Conservation (phyloP, 1,140 invertebrate genomes). For the Magallana gigas region DNA sequence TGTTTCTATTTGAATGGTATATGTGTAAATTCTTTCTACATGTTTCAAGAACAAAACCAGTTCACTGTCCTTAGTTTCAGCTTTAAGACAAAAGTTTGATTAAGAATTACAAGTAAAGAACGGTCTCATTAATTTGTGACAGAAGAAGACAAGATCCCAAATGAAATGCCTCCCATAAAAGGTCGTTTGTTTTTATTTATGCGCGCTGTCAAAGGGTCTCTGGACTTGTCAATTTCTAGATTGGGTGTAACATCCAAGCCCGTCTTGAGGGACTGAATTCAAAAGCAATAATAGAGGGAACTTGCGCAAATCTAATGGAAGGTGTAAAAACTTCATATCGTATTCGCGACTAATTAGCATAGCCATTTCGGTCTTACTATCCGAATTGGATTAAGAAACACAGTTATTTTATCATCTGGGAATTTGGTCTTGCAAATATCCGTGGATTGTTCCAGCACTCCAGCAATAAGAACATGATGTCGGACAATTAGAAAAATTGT, state of each 20-base stretch:
- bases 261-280: slow-evolving; percentile 9
- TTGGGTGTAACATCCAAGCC: slow-evolving; percentile 30
- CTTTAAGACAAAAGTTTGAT: no score
- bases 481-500: slow-evolving; percentile 38
- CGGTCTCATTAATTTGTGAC: not conserved
- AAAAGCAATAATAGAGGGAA: slow-evolving; percentile 15
- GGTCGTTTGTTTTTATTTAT: slow-evolving; percentile 38
- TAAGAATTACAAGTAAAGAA: not conserved
- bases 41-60: no score
- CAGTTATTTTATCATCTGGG: slow-evolving; percentile 24
- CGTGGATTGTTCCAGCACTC: not conserved
- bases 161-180: slow-evolving; percentile 17
- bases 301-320: slow-evolving; percentile 28
- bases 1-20: no score
- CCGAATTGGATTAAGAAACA: slow-evolving; percentile 36
- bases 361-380: slow-evolving; percentile 9
- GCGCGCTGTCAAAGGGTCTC: not conserved
- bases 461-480: slow-evolving; percentile 35
- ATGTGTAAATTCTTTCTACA: no score
- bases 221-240: slow-evolving; percentile 24
- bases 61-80: no score
- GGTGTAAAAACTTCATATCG: slow-evolving; percentile 33
- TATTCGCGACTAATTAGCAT: slow-evolving; percentile 32
- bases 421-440: slow-evolving; percentile 30
- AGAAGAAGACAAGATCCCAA: slow-evolving; percentile 3